Evolutionary conservation across 2,113 vertebrate genomes (phyloP).

Genomic region (Oreochromis aureus): DNA sequence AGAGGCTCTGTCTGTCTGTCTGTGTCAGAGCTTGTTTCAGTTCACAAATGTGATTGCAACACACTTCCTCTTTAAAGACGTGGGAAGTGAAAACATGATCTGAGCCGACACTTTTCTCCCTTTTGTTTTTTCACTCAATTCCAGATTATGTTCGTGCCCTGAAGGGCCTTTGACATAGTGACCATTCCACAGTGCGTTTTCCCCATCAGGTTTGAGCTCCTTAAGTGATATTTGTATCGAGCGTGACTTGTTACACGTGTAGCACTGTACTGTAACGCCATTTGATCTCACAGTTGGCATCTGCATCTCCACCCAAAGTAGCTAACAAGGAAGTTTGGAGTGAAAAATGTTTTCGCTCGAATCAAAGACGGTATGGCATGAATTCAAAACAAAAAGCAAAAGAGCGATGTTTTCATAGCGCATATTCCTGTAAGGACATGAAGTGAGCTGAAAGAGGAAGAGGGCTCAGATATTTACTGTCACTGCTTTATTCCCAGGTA

Average conservation of each 20-base stretch:
- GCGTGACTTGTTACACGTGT: background rate
- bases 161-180: background rate
- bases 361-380: background rate
- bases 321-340: conserved; percentile 22
- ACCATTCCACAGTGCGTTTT: background rate
- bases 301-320: background rate
- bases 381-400: background rate
- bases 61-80: conserved; percentile 39
- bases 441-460: background rate
- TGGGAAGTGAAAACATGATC: conserved; percentile 17
- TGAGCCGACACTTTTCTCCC: background rate
- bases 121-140: background rate
- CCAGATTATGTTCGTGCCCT: background rate
- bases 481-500: background rate
- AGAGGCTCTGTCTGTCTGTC: background rate
- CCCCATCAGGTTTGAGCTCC: background rate
- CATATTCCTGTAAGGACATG: conserved; percentile 2
- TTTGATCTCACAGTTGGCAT: background rate
- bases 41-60: background rate
- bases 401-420: background rate
- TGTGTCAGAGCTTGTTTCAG: background rate
- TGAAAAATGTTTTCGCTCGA: background rate
- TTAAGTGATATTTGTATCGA: background rate
- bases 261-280: background rate
- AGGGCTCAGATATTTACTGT: background rate